phyloP scores from a whole-genome alignment of 1,140 invertebrate species.

The Eciton burchellii region DNA sequence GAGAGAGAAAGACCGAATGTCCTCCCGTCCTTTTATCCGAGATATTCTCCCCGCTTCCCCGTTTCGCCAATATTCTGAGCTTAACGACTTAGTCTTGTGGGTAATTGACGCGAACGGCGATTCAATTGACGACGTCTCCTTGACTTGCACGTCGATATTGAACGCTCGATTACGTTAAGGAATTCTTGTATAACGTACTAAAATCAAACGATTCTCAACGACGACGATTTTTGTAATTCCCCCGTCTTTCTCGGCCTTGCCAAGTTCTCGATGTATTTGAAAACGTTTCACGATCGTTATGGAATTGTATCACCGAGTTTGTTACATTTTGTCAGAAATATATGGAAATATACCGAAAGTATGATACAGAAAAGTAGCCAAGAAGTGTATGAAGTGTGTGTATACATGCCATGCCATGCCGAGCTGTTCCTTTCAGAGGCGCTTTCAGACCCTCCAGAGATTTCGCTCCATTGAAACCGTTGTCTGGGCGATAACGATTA shows the following conservation, averaged over 20 bases:
- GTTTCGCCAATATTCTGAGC: not conserved
- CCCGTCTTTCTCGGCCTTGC: not conserved
- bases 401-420: not conserved
- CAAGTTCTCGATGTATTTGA: slow-evolving; percentile 33
- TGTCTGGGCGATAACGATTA: not conserved
- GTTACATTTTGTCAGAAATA: slow-evolving; percentile 56
- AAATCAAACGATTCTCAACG: slow-evolving; percentile 35
- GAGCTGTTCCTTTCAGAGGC: not conserved
- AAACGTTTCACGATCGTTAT: slow-evolving; percentile 34
- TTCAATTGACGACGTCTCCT: slow-evolving; percentile 10
- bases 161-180: slow-evolving; percentile 1
- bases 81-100: slow-evolving; percentile 16
- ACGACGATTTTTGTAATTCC: slow-evolving; percentile 33
- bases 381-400: too few species aligned
- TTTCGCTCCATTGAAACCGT: not conserved
- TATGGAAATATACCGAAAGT: slow-evolving; percentile 33
- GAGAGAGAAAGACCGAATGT: not conserved
- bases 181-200: slow-evolving; percentile 24
- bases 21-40: slow-evolving; percentile 40
- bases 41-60: slow-evolving; percentile 19
- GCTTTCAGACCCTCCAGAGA: not conserved
- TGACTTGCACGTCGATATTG: not conserved
- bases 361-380: not conserved
- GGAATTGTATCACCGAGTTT: slow-evolving; percentile 53
- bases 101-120: slow-evolving; percentile 18